These are phyloP conservation scores for Burhinus bistriatus DNA, from an alignment of 2,113 vertebrate species.

Conservation along the genomic window DNA sequence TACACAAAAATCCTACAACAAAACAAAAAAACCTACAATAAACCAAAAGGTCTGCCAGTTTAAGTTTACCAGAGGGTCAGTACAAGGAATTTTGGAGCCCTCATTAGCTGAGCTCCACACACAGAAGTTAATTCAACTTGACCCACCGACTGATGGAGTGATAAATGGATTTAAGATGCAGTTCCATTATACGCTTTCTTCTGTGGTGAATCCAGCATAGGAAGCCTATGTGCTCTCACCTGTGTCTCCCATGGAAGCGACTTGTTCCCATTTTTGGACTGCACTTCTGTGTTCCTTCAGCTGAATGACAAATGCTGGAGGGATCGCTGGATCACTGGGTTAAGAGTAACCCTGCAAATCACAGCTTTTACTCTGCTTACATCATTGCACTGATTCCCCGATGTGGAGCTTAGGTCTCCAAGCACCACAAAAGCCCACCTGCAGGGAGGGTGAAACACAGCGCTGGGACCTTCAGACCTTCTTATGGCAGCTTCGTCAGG, in stretches of 20 bases:
- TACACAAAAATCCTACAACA: neutral
- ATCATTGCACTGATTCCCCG: neutral
- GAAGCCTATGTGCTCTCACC: neutral
- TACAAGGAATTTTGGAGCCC: neutral
- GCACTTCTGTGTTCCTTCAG: neutral
- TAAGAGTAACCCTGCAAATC: neutral
- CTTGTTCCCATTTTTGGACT: neutral
- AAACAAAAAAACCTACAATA: neutral
- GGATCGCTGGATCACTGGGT: neutral
- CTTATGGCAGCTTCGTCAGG: neutral
- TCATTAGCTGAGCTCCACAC: neutral
- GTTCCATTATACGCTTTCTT: neutral
- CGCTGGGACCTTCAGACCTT: neutral
- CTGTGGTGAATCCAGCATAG: neutral
- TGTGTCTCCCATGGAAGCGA: neutral
- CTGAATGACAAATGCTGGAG: neutral
- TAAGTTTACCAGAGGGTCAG: neutral
- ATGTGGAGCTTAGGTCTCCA: neutral
- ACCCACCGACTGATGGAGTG: neutral
- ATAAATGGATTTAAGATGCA: neutral
- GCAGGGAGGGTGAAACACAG: neutral
- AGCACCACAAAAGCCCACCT: neutral
- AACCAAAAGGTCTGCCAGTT: neutral
- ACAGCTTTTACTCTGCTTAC: neutral
- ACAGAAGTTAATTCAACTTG: neutral